Evolutionary conservation across 2,113 vertebrate species (phyloP), one percentile per base, ranked within the genome.

Genomic region (Podarcis cretensis): DNA sequence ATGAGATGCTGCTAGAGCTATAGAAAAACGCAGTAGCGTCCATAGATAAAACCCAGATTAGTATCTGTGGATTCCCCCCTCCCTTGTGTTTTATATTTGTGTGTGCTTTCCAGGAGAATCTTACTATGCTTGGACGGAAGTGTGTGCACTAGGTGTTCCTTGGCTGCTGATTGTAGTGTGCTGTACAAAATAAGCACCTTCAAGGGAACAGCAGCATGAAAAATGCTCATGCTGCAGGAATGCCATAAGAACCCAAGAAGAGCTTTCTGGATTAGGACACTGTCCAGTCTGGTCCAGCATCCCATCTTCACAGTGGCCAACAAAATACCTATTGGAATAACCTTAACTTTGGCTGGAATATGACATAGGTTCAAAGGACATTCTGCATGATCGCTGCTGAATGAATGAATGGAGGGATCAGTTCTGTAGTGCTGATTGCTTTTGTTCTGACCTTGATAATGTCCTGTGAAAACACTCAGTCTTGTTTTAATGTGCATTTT

Each of bases 401-500:
- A 63, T 63, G 18, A 63, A 63, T 63, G 18, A 63, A 63, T 63
- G 59, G 5, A 18, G 13, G 16, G 14, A 3, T n/a, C 3, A 43
- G 4, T 68, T 69, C 59, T 35, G n/a, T 81, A 65, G 18, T 57
- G 23, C 5, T 18, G 83, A 85, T 71, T 23, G 90, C 83, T 35
- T 92, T 89, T 73, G 13, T 65, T 88, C 83, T 77, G 32, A 82
- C 59, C 30, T 80, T 77, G 23, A 32, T 35, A 74, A 23, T 3
- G 23, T 35, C 2, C n/a, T 77, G 63, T 65, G 89, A 88, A 80
- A 85, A 40, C 83, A 90, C 40, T 83, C 54, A 75, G 16, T 90
- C 35, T 0, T 75, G 87, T 79, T 74, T 0, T 66, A 89, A 16
- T 81, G 84, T 13, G 7, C 73, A 37, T 5, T 9, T 90, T 10